Evolutionary conservation across 2,113 vertebrate species (phyloP).

Genomic region (Pelobates fuscus): DNA sequence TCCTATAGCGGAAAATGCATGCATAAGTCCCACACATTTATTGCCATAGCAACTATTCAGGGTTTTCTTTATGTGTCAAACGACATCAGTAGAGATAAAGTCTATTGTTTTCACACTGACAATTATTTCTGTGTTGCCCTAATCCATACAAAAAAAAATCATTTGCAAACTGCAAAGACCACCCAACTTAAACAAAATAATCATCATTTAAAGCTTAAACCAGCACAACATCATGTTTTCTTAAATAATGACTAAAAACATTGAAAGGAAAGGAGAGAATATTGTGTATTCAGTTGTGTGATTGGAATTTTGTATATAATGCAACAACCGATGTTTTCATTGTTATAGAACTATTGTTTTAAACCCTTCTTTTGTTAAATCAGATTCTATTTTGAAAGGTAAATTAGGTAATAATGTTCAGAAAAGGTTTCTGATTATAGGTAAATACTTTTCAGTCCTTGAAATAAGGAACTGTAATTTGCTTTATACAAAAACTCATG

Average conservation of each 20-base stretch:
- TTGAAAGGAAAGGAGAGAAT: not conserved
- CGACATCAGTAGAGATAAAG: slow-evolving; percentile 95
- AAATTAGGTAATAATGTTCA: too few species aligned
- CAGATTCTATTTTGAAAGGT: too few species aligned
- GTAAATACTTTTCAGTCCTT: too few species aligned
- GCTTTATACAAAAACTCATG: too few species aligned
- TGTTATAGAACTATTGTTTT: slow-evolving; percentile 27
- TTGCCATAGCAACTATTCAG: slow-evolving; percentile 98
- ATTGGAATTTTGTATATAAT: not conserved
- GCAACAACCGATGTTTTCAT: slow-evolving; percentile 24
- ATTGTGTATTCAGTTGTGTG: not conserved
- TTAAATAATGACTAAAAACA: not conserved
- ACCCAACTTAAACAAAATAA: slow-evolving; percentile 58
- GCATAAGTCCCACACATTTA: slow-evolving; percentile 99
- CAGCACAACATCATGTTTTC: slow-evolving; percentile 36
- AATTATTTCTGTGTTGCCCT: slow-evolving; percentile 80
- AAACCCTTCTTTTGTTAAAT: too few species aligned
- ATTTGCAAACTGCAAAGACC: slow-evolving; percentile 66
- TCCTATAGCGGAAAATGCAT: slow-evolving; percentile 93
- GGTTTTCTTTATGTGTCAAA: slow-evolving; percentile 99
- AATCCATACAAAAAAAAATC: slow-evolving; percentile 78
- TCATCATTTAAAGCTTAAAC: slow-evolving; percentile 45
- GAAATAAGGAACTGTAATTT: too few species aligned
- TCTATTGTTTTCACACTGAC: slow-evolving; percentile 94
- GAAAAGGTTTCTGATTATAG: too few species aligned